Evolutionary conservation across 2,113 vertebrate genomes (phyloP).

Genomic region (Poecile atricapillus): DNA sequence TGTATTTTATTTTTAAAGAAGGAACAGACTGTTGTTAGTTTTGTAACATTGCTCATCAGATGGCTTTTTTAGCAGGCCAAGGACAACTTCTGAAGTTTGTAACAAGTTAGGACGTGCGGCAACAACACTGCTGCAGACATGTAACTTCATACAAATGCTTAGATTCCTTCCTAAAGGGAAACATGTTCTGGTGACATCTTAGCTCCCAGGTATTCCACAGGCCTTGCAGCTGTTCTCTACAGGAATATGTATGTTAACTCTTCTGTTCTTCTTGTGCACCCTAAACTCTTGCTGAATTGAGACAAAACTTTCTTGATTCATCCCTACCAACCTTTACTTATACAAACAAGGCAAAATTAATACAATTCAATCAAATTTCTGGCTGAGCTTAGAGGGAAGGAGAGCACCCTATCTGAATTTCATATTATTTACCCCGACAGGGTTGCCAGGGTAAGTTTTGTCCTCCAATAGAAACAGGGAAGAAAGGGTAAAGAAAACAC

Average conservation of each 20-base stretch:
- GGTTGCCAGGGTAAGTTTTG: not conserved
- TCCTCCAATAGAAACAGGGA: not conserved
- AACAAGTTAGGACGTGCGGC: not conserved
- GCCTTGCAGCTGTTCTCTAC: not conserved
- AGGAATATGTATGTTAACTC: not conserved
- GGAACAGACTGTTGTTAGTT: not conserved
- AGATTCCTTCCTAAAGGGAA: not conserved
- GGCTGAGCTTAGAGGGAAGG: not conserved
- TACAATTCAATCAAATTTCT: not conserved
- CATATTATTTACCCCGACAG: constrained; percentile 15
- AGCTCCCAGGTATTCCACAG: not conserved
- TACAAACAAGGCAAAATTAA: not conserved
- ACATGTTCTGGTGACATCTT: not conserved
- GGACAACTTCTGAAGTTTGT: not conserved
- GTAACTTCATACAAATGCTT: not conserved
- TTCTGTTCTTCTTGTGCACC: not conserved
- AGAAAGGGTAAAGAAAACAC: not conserved
- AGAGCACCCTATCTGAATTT: constrained; percentile 1
- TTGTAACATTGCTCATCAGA: not conserved
- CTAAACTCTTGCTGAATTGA: not conserved
- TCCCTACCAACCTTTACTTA: not conserved
- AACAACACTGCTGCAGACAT: not conserved
- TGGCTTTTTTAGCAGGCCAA: constrained; percentile 21
- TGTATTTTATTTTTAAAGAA: not conserved
- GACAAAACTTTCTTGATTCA: not conserved